Evolutionary conservation across 2,113 vertebrate genomes (phyloP).

Genomic region (Uropsilus gracilis): DNA sequence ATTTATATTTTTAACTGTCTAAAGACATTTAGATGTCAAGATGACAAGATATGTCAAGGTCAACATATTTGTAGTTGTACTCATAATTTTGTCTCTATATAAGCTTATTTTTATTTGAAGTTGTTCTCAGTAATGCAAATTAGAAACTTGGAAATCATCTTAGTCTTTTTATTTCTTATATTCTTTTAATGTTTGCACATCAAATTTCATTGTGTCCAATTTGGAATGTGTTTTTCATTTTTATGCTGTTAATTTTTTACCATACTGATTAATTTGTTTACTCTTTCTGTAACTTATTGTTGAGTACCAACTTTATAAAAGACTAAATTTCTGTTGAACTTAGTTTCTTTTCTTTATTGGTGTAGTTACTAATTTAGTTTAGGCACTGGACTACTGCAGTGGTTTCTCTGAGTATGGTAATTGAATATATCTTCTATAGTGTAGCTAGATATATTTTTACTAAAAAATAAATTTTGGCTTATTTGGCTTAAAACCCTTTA

Average conservation of each 20-base stretch:
- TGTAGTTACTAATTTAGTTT: not conserved
- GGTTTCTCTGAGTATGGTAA: not conserved
- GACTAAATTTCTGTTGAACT: not conserved
- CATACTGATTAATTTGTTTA: not conserved
- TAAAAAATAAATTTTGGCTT: not conserved
- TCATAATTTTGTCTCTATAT: not conserved
- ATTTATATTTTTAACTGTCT: not conserved
- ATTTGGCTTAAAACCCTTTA: not conserved
- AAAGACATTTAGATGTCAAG: not conserved
- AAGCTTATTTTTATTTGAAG: not conserved
- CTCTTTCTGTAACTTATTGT: not conserved
- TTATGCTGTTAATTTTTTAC: not conserved
- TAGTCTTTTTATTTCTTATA: not conserved
- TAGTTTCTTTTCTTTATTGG: not conserved
- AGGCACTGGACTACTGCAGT: not conserved
- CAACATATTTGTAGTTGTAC: not conserved
- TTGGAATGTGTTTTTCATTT: not conserved
- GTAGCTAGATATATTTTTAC: not conserved
- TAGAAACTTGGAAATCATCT: not conserved
- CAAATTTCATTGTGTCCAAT: constrained; percentile 5
- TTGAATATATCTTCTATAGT: not conserved
- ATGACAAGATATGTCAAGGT: not conserved
- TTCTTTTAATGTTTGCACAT: not conserved
- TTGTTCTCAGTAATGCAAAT: not conserved
- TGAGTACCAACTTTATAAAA: not conserved